Conservation (phyloP, 2,113 vertebrate species). For the Formicarius rufipectus region DNA sequence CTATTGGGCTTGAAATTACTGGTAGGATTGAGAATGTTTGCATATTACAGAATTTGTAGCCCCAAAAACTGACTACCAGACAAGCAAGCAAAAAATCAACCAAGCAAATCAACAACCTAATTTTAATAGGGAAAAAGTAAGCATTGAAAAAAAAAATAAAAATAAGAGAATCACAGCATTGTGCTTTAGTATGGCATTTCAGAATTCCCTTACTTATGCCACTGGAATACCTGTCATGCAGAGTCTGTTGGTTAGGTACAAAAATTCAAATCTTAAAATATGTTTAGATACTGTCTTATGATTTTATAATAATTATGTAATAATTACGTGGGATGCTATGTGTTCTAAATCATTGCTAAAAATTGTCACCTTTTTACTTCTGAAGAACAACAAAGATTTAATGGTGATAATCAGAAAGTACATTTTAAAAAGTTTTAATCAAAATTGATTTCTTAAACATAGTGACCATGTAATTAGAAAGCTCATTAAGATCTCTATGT, state of each 20-base stretch:
- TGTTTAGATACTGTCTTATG: background rate
- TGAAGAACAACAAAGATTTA: background rate
- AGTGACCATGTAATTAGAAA: background rate
- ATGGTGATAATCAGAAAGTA: background rate
- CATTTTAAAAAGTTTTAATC: background rate
- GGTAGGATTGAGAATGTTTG: background rate
- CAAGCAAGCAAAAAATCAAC: background rate
- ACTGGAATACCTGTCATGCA: background rate
- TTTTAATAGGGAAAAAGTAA: background rate
- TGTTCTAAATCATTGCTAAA: background rate
- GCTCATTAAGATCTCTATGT: background rate
- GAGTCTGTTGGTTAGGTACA: background rate
- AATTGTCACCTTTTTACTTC: background rate
- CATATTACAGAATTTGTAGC: background rate
- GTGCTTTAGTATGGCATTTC: background rate
- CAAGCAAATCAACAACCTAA: background rate
- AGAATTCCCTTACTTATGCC: background rate
- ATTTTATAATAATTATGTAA: background rate
- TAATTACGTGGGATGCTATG: rapidly evolving
- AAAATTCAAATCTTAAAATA: background rate
- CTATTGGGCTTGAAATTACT: background rate
- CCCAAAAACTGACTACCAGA: background rate
- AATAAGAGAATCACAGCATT: background rate
- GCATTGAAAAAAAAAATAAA: background rate
- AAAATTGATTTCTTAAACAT: background rate